These are phyloP conservation scores for Brevimyrus niger DNA, from an alignment of 2,113 vertebrate genomes.

Conservation along the genomic window DNA sequence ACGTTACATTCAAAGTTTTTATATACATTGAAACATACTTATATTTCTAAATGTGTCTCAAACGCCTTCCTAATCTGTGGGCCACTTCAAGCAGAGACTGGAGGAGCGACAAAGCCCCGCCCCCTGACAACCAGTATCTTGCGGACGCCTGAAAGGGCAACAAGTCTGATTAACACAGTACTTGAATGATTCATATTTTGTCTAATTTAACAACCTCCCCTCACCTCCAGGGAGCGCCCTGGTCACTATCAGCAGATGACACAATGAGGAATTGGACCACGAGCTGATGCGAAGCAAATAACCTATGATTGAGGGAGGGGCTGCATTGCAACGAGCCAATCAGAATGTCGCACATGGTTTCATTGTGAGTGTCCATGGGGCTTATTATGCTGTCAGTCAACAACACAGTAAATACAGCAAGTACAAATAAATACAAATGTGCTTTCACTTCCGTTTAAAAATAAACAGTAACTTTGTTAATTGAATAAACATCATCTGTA, in stretches of 20 bases:
- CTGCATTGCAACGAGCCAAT: neutral
- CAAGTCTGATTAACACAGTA: neutral
- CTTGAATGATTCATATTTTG: neutral
- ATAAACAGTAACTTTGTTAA: slow-evolving; percentile 9
- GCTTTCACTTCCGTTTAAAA: neutral
- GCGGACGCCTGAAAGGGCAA: neutral
- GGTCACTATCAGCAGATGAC: neutral
- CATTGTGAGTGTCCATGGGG: neutral
- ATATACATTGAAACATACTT: neutral
- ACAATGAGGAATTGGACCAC: neutral
- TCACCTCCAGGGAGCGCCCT: neutral
- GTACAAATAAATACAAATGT: neutral
- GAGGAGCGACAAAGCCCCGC: neutral
- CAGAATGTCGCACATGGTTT: neutral
- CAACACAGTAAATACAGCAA: neutral
- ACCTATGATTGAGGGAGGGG: neutral
- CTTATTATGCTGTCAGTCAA: neutral
- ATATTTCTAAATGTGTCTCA: neutral
- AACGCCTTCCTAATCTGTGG: neutral
- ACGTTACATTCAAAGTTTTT: neutral
- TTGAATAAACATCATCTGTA: slow-evolving; percentile 6
- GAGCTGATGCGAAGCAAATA: neutral
- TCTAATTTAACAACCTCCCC: neutral
- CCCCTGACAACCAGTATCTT: neutral
- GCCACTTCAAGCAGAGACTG: neutral